Evolutionary conservation across 2,888 invertebrate species (phyloP), one percentile per base, ranked within the genome.

Genomic region (Palloptera scutellata): DNA sequence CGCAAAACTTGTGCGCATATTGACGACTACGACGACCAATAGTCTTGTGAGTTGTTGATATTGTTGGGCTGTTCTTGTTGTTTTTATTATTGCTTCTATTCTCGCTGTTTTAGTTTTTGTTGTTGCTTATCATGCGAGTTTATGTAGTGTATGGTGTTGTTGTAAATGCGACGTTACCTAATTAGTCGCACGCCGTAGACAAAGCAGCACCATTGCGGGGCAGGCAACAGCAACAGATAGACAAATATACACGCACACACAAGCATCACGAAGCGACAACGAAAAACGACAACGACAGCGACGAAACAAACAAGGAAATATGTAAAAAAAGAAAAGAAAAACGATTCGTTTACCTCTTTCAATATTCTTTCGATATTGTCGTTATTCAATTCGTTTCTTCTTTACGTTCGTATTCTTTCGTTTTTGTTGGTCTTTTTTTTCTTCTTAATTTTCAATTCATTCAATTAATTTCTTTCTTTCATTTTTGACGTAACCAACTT

Each of bases 141-240:
- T 55, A 42, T 40, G 45, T 63, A 13, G 43, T 43, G 52, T 15
- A 72, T 72, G 68, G 69, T 74, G 71, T 78, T 75, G 74, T 76
- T 81, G 72, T 72, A 70, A 67, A 68, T 66, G 75, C 78, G 75
- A 75, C 74, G 76, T 78, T 79, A 79, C 81, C 80, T 81, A 79
- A 79, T 82, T 81, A 82, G 81, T 74, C 73, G 69, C 30, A 30
- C 30, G 30, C 64, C 70, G 71, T 68, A 83, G 81, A 81, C 83
- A 83, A 76, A 70, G 65, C 72, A 81, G 79, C 83, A 83, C 78
- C 80, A 79, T 66, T 75, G 70, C 76, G 77, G 71, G 75, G 72
- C 69, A 68, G 64, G 64, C 71, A 61, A 62, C 71, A 61, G 65
- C 52, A 57, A 19, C 59, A 60, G 57, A 66, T 19, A 59, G 10